Base-by-base conservation (phyloP, 2,888 invertebrate genomes). In the Rhimphoctona megacephalus region DNA sequence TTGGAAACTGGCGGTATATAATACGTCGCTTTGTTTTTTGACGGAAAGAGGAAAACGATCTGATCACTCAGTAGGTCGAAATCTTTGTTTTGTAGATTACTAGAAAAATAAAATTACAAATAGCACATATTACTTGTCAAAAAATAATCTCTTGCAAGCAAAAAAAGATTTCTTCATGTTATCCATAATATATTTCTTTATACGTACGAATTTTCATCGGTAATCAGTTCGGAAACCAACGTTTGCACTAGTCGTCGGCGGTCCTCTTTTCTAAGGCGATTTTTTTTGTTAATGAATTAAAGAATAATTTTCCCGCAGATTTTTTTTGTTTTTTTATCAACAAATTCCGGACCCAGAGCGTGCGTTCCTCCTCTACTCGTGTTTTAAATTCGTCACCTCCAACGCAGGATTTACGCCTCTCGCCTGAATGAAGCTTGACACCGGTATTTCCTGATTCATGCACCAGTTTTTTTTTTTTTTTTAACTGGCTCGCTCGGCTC, bases 31-130 rank as follows among this genome's bases (percentile, higher is more conserved):
- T 78, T 78, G 8, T 67, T 36, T 61, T 85, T 69, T 39, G 72
- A 66, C 3, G 85, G 82, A 61, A 85, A 85, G 5, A 82, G 52
- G 4, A 36, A 49, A n/a, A 82, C 52, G 22, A 83, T 83, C 17
- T 80, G 66, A 46, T 61, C 46, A 19, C 80, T 83, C 36, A 86
- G 52, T 14, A 70, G 43, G 30, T 78, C 54, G 46, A 66, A 83
- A 39, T 86, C 86, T 57, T 22, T 54, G 17, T 72, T 46, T 19
- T 33, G 36, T 17, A 86, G 33, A 49, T 19, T 19, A 43, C 79
- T 85, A n/a, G n/a, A n/a, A 39, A 22, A 78, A 72, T 17, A 74
- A 61, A 17, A 61, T n/a, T 46, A 57, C 36, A 52, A 19, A 33
- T 30, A n/a, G 30, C 11, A 39, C 30, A 66, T 46, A 22, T 76